These are phyloP conservation scores for Steromphala cineraria DNA, from an alignment of 2,888 invertebrate species.

Conservation along the genomic window DNA sequence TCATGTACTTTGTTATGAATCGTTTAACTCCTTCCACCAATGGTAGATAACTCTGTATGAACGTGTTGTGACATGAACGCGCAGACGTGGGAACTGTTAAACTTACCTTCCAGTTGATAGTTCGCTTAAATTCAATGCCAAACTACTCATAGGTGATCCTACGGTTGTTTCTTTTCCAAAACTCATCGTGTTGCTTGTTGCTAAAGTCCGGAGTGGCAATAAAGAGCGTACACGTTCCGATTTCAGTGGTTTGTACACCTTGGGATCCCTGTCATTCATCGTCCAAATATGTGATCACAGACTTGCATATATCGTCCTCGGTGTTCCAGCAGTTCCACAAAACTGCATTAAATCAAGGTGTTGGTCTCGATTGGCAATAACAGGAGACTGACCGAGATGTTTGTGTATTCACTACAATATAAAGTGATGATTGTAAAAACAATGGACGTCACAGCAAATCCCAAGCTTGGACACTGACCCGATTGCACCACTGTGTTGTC, in stretches of 20 bases:
- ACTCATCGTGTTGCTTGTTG: conserved; percentile 54
- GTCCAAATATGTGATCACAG: too few relatives aligned
- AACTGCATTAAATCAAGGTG: too few relatives aligned
- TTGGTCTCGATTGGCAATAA: too few relatives aligned
- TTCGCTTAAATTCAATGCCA: conserved; percentile 65
- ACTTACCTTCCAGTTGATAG: conserved; percentile 65
- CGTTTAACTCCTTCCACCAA: background rate
- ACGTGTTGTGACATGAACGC: conserved; percentile 12
- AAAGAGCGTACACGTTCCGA: conserved; percentile 9
- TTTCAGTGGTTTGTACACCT: background rate
- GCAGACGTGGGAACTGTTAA: background rate
- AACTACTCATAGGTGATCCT: conserved; percentile 64
- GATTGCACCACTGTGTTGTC: conserved; percentile 4
- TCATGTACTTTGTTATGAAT: conserved; percentile 6
- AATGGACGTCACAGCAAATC: conserved; percentile 17
- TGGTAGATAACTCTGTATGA: background rate
- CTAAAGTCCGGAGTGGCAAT: conserved; percentile 45
- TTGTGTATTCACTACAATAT: background rate
- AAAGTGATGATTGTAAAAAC: conserved; percentile 8
- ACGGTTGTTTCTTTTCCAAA: conserved; percentile 33
- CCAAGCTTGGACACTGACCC: conserved; percentile 10
- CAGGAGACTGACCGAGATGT: too few relatives aligned
- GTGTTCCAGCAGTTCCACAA: too few relatives aligned
- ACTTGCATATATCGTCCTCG: too few relatives aligned
- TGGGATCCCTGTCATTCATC: too few relatives aligned